These are phyloP conservation scores for Lysandra bellargus DNA, from an alignment of 2,888 invertebrate species.

Conservation along the genomic window DNA sequence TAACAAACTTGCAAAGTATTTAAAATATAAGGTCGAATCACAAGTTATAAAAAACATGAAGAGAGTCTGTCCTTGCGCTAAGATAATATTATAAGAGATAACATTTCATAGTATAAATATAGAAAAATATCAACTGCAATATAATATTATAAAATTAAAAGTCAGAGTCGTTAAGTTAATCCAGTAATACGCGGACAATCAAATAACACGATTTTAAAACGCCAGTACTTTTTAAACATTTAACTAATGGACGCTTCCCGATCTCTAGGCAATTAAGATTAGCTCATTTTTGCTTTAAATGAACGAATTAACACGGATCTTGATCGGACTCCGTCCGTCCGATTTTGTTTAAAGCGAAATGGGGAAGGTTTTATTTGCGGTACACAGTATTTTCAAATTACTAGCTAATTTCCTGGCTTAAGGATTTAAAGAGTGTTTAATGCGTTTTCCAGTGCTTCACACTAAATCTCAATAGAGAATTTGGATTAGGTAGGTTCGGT, in stretches of 20 bases:
- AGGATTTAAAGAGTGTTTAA: conserved; percentile 35
- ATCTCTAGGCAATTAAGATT: conserved; percentile 38
- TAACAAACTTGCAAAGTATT: too few species aligned
- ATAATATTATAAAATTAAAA: too few species aligned
- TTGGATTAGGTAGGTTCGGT: neutral
- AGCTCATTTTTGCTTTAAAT: conserved; percentile 66
- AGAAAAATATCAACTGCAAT: neutral
- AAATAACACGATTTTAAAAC: conserved; percentile 20
- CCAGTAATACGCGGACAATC: neutral
- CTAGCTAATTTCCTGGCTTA: conserved; percentile 45
- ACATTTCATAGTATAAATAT: neutral
- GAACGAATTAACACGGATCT: conserved; percentile 66
- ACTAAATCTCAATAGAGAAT: neutral
- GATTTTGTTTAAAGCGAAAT: conserved; percentile 68
- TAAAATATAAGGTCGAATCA: too few species aligned
- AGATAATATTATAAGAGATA: too few species aligned
- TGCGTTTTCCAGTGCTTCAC: neutral
- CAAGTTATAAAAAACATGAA: too few species aligned
- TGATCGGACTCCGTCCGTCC: conserved; percentile 66
- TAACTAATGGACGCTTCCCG: conserved; percentile 26
- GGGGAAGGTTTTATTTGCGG: conserved; percentile 68
- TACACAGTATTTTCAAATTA: conserved; percentile 57
- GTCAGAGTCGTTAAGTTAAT: neutral
- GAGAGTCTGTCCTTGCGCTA: too few species aligned
- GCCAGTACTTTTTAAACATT: conserved; percentile 25